These are phyloP conservation scores for Drosophila ironensis DNA, from an alignment of 1,140 invertebrate species.

Conservation along the genomic window DNA sequence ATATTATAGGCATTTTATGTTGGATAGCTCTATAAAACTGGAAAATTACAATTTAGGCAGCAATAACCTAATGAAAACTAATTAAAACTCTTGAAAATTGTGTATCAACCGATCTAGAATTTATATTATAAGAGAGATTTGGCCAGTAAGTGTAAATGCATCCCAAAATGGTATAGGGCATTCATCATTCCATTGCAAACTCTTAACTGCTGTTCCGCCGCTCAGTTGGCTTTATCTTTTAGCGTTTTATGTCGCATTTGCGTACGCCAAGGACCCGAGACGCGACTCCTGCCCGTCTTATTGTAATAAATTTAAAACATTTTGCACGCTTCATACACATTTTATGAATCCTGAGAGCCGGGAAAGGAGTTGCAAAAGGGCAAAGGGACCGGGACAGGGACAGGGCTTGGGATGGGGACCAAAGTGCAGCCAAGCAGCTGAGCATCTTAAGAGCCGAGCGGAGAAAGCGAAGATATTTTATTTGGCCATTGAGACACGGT, in stretches of 20 bases:
- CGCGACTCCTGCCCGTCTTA: slow-evolving; percentile 68
- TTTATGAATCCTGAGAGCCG: slow-evolving; percentile 74
- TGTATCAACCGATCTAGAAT: too few species aligned
- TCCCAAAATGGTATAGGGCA: too few species aligned
- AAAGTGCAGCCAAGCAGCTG: slow-evolving; percentile 72
- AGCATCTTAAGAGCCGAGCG: slow-evolving; percentile 29
- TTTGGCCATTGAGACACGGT: slow-evolving; percentile 75
- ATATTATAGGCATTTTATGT: too few species aligned
- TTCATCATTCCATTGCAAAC: not conserved
- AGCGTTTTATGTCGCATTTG: slow-evolving; percentile 79
- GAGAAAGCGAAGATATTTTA: slow-evolving; percentile 61
- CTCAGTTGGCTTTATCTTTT: slow-evolving; percentile 64
- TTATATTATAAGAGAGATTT: too few species aligned
- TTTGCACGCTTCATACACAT: slow-evolving; percentile 77
- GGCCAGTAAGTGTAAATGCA: too few species aligned
- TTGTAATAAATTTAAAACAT: slow-evolving; percentile 81
- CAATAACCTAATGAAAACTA: not conserved
- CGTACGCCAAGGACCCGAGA: slow-evolving; percentile 49
- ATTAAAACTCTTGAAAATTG: not conserved
- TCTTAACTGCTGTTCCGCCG: not conserved
- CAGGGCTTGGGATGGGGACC: not conserved
- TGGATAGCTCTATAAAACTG: not conserved
- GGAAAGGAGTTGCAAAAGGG: not conserved
- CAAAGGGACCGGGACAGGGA: not conserved
- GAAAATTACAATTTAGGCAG: not conserved